Conservation (phyloP, 2,113 vertebrate genomes). For the Orientallactaga bullata region DNA sequence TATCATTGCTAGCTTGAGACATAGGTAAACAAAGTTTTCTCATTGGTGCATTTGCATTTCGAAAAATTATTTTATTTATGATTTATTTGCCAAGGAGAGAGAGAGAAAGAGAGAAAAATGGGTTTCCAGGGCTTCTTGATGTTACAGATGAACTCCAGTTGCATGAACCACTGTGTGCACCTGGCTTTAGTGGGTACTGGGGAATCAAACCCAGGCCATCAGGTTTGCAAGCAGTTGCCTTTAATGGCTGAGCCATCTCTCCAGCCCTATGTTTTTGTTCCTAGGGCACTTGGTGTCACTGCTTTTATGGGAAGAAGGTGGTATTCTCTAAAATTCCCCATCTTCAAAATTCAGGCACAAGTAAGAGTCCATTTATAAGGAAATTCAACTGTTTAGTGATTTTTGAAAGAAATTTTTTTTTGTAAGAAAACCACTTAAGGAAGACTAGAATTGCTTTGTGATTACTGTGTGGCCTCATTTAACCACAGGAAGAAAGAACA, state of each 20-base stretch:
- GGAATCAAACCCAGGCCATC: too few species aligned
- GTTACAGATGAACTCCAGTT: too few species aligned
- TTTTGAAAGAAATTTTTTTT: constrained; percentile 51
- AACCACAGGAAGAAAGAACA: constrained; percentile 57
- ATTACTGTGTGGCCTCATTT: constrained; percentile 20
- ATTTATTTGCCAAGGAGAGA: too few species aligned
- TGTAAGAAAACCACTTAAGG: constrained; percentile 71
- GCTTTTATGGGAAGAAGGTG: constrained; percentile 28
- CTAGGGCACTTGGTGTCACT: constrained; percentile 11
- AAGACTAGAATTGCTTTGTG: constrained; percentile 45
- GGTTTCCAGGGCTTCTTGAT: too few species aligned
- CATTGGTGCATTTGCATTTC: neutral
- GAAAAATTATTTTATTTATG: too few species aligned
- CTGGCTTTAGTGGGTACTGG: too few species aligned
- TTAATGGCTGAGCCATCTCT: too few species aligned
- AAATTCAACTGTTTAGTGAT: constrained; percentile 64
- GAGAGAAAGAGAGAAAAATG: too few species aligned
- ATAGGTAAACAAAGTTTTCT: constrained; percentile 1
- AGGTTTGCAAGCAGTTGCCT: too few species aligned
- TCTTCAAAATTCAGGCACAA: constrained; percentile 65
- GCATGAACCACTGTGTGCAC: too few species aligned
- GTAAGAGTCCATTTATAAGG: constrained; percentile 53
- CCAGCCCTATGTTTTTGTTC: neutral
- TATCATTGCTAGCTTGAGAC: neutral
- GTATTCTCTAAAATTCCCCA: constrained; percentile 24